Conservation (phyloP, 2,113 vertebrate species). For the Bos javanicus region DNA sequence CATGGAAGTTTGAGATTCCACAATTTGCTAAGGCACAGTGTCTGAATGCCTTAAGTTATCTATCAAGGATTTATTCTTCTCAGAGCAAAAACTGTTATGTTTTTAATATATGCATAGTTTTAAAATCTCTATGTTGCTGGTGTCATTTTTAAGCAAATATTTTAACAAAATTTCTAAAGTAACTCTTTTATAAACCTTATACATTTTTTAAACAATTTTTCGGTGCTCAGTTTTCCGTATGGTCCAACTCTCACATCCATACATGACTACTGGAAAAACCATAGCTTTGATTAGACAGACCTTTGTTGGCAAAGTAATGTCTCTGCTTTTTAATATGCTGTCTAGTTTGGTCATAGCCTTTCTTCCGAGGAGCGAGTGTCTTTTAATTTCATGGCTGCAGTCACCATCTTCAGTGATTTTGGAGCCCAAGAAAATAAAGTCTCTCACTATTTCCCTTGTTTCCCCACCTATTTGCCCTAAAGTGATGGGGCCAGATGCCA, state of each 20-base stretch:
- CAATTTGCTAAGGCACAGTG: neutral
- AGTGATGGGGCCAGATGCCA: neutral
- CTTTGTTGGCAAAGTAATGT: neutral
- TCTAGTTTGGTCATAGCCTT: neutral
- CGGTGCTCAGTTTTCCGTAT: too few relatives aligned
- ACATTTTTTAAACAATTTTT: neutral
- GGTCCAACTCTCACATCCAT: neutral
- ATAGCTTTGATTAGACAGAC: neutral
- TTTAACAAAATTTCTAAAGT: conserved; percentile 6
- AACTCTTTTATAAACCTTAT: neutral
- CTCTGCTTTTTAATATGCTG: neutral
- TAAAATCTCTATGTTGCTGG: neutral
- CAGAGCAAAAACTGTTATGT: neutral
- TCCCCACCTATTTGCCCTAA: neutral
- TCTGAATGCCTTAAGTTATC: neutral
- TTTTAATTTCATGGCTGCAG: neutral
- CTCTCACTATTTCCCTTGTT: neutral
- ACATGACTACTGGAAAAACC: neutral
- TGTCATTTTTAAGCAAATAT: neutral
- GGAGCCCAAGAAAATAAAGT: neutral
- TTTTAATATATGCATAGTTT: neutral
- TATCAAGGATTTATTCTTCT: neutral
- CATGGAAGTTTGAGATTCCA: conserved; percentile 25
- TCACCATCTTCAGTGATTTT: neutral
- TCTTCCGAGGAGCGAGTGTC: accelerated